Evolutionary conservation across 2,797 vertebrate genomes (phyloP).

Genomic region (Scolopax rusticola): DNA sequence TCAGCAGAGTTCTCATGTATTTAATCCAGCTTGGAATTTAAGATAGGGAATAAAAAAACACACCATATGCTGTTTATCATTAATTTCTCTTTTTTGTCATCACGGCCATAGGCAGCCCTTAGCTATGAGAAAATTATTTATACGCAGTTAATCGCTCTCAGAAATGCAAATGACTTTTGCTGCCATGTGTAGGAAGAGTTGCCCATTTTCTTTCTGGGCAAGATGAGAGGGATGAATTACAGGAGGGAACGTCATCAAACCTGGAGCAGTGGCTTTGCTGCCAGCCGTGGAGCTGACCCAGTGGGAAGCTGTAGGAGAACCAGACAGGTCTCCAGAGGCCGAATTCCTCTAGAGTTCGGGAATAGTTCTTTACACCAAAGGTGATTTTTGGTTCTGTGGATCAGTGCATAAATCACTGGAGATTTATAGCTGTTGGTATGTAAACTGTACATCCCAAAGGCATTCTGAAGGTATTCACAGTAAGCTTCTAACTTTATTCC

Average conservation of each 20-base stretch:
- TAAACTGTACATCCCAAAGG: background rate
- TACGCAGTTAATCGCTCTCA: background rate
- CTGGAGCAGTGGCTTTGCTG: background rate
- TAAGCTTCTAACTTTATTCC: background rate
- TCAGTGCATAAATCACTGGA: background rate
- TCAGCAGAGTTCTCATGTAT: background rate
- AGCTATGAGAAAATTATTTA: background rate
- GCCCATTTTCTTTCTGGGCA: rapidly evolving
- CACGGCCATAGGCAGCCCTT: background rate
- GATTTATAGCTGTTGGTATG: background rate
- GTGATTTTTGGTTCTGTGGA: background rate
- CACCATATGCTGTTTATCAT: background rate
- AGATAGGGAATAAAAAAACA: background rate
- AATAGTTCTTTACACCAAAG: background rate
- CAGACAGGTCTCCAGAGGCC: background rate
- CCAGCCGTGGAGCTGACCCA: background rate
- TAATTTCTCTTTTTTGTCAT: background rate
- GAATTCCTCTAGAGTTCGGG: background rate
- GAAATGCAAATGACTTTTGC: background rate
- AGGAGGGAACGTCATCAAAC: rapidly evolving
- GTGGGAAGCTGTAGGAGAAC: background rate
- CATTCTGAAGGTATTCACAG: background rate
- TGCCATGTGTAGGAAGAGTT: background rate
- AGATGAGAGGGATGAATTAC: background rate
- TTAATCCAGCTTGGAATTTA: constrained; percentile 13